Base-by-base conservation (phyloP, 2,113 vertebrate genomes). In the Microcebus griseorufus region DNA sequence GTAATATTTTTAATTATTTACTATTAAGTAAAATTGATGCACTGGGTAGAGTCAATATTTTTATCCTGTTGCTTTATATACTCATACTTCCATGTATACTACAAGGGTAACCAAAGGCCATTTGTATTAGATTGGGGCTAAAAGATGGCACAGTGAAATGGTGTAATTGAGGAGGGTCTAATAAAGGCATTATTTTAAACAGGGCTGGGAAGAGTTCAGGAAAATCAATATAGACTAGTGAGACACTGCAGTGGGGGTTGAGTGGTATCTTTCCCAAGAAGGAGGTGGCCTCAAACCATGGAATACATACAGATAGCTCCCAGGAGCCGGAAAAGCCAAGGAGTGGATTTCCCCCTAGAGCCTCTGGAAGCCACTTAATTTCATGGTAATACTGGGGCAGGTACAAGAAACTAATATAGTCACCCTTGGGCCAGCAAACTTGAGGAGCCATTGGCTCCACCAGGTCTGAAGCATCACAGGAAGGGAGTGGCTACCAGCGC, bases 371-470 rank as follows among this genome's bases (percentile, higher is more conserved):
- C 23, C 29, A 75, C 3, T 34, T 9, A 73, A 14, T 80, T 34
- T 75, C 13, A 7, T 62, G 51, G 7, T 34, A 29, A 69, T 48
- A 10, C 12, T 83, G 45, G 14, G 39, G 3, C 13, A 87, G 10
- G 27, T 34, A 53, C 22, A 73, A 10, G 51, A 76, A 70, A 29
- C 29, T 27, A 39, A 45, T 12, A 48, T 5, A 62, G 53, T 2
- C 16, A 76, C 20, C 3, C 48, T 82, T 58, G 16, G 51, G n/a
- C 3, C 27, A 20, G 34, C 25, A 14, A 20, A 34, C 14, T 10
- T 11, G 16, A 4, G 6, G 32, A n/a, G 7, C 25, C 12, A 3
- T 37, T 34, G 12, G 37, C 13, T 9, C 34, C 1, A 3, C 39
- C 72, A 67, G 39, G 79, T 45, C 64, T 64, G 32, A 55, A 39